phyloP scores from a whole-genome alignment of 30 jellyfish, hydroid and myxozoan genomes.

The Hydractinia echinata region DNA sequence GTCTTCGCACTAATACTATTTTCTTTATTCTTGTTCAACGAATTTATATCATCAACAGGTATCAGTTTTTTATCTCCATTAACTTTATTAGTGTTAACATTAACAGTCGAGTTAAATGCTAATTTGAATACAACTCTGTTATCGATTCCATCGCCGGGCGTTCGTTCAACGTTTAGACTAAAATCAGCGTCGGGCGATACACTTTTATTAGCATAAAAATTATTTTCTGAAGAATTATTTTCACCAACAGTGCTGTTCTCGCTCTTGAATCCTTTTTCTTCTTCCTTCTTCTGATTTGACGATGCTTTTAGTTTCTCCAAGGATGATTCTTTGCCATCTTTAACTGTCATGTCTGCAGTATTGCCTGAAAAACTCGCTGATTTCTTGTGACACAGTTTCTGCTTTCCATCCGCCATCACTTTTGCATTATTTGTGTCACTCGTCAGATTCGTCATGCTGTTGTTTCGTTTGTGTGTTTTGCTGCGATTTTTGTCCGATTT shows the following conservation, averaged over 20 bases:
- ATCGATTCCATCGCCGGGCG: constrained; percentile 56
- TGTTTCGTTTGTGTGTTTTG: constrained; percentile 27
- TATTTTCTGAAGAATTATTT: not conserved
- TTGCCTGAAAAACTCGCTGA: constrained; percentile 46
- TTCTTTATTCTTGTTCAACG: not conserved
- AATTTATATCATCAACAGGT: not conserved
- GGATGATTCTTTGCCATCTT: constrained; percentile 1
- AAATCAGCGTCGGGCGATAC: not conserved
- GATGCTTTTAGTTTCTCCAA: constrained; percentile 13
- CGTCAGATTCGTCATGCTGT: constrained; percentile 28
- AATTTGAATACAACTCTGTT: constrained; percentile 12
- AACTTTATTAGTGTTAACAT: not conserved
- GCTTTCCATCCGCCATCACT: constrained; percentile 21
- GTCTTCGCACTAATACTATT: not conserved
- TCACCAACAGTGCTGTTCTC: not conserved
- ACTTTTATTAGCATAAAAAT: not conserved
- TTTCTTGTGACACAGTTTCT: constrained; percentile 31
- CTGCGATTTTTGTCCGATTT: constrained; percentile 31
- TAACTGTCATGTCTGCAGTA: constrained; percentile 6
- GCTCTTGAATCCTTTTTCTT: not conserved
- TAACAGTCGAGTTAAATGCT: constrained; percentile 16
- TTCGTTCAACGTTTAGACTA: constrained; percentile 20
- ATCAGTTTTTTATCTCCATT: not conserved
- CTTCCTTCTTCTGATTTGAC: not conserved
- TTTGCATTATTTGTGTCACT: constrained; percentile 27